Percentiles rank a stretch among this genome's conserved stretches.
Evolutionary conservation across 92 coral and sea anemone species (phyloP).

Genomic region (Virgularia gustaviana): DNA sequence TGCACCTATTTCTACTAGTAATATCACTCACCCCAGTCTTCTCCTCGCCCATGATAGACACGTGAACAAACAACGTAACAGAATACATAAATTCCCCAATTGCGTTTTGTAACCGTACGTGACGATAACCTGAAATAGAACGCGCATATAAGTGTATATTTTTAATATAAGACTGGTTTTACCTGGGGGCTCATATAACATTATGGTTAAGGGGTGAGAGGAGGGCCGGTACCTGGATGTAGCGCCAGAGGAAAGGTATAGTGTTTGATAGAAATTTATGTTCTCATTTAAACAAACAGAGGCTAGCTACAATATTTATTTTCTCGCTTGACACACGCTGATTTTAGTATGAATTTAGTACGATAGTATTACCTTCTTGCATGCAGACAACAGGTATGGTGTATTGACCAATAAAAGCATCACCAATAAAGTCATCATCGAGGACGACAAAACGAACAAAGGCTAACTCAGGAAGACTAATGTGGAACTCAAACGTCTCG

Average conservation of each 20-base stretch:
- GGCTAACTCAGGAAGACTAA: constrained; percentile 91
- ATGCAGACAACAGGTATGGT: constrained; percentile 84
- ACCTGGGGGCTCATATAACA: too few relatives aligned
- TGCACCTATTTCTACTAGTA: too few relatives aligned
- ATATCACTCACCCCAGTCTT: constrained; percentile 82
- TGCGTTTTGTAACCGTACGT: constrained; percentile 67
- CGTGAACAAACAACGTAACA: constrained; percentile 84
- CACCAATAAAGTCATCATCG: constrained; percentile 98
- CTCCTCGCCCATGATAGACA: constrained; percentile 75
- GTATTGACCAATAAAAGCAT: constrained; percentile 93
- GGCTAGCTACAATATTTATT: too few relatives aligned
- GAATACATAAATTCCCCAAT: constrained; percentile 79
- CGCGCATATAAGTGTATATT: too few relatives aligned
- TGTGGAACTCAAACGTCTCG: constrained; percentile 95
- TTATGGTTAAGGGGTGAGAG: too few relatives aligned
- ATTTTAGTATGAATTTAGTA: too few relatives aligned
- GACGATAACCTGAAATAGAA: constrained; percentile 87
- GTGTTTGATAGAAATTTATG: too few relatives aligned
- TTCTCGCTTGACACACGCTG: too few relatives aligned
- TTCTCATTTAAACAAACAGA: too few relatives aligned
- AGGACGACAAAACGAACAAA: constrained; percentile 89
- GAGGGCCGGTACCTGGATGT: too few relatives aligned
- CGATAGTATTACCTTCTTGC: constrained; percentile 69
- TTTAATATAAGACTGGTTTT: too few relatives aligned
- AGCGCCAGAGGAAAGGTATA: too few relatives aligned